These are phyloP conservation scores for Gari tellinella DNA, from an alignment of 2,888 invertebrate genomes.

Conservation along the genomic window DNA sequence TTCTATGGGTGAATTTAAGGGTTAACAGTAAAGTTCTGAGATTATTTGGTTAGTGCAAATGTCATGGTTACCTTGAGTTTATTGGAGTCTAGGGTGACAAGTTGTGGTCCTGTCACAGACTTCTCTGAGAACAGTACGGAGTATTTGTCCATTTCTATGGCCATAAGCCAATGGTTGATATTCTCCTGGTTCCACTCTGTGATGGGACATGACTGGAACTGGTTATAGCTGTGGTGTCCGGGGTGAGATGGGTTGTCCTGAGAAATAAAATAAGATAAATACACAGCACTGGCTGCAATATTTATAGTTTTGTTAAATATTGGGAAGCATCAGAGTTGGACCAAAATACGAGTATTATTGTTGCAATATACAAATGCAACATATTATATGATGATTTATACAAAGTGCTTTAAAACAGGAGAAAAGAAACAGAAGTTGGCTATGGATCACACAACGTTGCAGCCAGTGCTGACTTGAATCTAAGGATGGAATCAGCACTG, in stretches of 20 bases:
- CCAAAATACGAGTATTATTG: background rate
- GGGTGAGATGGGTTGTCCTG: conserved; percentile 64
- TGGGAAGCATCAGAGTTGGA: background rate
- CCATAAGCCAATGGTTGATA: conserved; percentile 97
- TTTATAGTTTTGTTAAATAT: too few relatives aligned
- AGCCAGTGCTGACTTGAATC: too few relatives aligned
- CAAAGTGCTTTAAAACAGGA: too few relatives aligned
- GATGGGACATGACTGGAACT: conserved; percentile 84
- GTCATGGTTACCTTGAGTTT: conserved; percentile 90
- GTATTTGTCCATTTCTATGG: conserved; percentile 82
- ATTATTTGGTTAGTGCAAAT: too few relatives aligned
- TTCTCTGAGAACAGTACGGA: conserved; percentile 75
- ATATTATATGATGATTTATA: too few relatives aligned
- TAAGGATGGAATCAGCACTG: too few relatives aligned
- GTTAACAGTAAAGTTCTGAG: too few relatives aligned
- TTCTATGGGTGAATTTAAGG: too few relatives aligned
- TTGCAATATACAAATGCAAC: background rate
- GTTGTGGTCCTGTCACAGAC: conserved; percentile 93
- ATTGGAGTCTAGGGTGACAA: conserved; percentile 94
- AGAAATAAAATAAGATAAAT: background rate
- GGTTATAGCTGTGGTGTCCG: conserved; percentile 66
- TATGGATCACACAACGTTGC: too few relatives aligned
- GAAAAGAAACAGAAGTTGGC: too few relatives aligned
- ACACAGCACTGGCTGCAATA: too few relatives aligned
- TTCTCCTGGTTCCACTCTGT: conserved; percentile 92